Conservation (phyloP, 1,140 invertebrate species). For the Elysia chlorotica region DNA sequence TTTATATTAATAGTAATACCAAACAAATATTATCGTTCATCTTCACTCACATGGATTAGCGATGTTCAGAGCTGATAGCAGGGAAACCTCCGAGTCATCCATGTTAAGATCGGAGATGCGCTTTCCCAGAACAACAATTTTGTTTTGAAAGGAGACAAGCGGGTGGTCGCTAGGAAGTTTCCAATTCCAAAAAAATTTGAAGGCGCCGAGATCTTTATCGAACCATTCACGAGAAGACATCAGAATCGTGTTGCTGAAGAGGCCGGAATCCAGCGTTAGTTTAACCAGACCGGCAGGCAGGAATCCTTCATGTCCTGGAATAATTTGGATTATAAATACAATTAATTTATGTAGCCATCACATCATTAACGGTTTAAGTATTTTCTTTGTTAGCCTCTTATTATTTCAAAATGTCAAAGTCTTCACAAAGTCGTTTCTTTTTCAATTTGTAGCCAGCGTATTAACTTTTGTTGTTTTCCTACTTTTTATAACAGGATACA, state of each 20-base stretch:
- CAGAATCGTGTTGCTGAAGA: neutral
- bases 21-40: too few relatives aligned
- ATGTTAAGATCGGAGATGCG: neutral
- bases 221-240: conserved; percentile 10
- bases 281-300: too few relatives aligned
- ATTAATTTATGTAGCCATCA: too few relatives aligned
- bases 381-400: too few relatives aligned
- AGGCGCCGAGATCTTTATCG: neutral
- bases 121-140: neutral
- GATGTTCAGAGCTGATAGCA: neutral
- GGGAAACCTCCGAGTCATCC: neutral
- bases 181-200: conserved; percentile 10
- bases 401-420: too few relatives aligned
- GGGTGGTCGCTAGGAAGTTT: neutral
- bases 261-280: neutral
- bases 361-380: too few relatives aligned
- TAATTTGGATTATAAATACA: too few relatives aligned
- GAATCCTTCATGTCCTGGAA: too few relatives aligned
- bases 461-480: too few relatives aligned
- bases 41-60: neutral
- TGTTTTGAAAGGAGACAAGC: neutral
- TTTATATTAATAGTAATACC: too few relatives aligned
- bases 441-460: too few relatives aligned
- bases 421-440: too few relatives aligned
- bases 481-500: neutral